Percentiles rank a stretch among this genome's conserved stretches.
phyloP scores from a whole-genome alignment of 2,888 invertebrate species.

The Heteromurus nitidus region DNA sequence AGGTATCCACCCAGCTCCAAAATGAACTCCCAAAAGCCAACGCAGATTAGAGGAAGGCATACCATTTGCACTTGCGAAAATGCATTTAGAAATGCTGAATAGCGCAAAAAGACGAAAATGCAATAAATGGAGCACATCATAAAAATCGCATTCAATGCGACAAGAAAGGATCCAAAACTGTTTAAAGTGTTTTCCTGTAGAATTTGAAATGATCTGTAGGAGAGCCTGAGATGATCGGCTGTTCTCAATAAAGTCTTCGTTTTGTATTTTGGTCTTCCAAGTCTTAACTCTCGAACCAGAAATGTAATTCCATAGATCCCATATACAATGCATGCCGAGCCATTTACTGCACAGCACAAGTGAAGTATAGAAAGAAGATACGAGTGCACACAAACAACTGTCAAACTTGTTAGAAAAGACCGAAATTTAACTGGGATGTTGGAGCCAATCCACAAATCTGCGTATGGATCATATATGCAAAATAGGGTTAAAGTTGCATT shows the following conservation, averaged over 20 bases:
- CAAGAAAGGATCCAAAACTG: neutral
- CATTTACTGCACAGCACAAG: neutral
- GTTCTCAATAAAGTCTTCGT: neutral
- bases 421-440: neutral
- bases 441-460: neutral
- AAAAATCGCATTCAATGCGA: neutral
- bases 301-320: neutral
- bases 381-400: neutral
- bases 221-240: neutral
- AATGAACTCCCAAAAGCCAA: constrained; percentile 2
- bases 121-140: neutral
- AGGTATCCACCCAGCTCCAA: neutral
- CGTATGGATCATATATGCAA: neutral
- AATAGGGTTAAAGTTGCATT: neutral
- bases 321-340: neutral
- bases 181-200: neutral
- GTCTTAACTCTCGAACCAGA: neutral
- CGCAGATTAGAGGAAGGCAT: neutral
- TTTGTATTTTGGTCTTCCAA: neutral
- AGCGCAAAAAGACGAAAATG: neutral
- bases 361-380: neutral
- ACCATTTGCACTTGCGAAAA: neutral
- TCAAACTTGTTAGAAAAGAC: too few relatives aligned
- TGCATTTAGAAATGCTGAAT: neutral
- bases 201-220: neutral